Percentiles rank a stretch among this genome's conserved stretches.
phyloP scores from a whole-genome alignment of 2,113 vertebrate genomes.

The Zosterops hypoxanthus region DNA sequence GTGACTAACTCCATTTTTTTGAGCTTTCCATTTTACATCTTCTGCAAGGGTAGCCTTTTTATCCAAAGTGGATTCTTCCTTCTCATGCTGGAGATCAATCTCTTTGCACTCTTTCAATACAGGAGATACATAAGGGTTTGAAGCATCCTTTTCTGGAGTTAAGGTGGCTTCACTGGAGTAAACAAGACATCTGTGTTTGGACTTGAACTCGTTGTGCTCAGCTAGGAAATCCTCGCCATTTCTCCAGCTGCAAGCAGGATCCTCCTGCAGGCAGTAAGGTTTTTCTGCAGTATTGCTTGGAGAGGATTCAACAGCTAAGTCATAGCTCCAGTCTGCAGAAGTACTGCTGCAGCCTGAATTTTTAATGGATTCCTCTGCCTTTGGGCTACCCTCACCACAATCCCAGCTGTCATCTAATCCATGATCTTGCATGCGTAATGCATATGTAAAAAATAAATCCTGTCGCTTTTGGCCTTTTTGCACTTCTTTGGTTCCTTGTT shows the following conservation, averaged over 20 bases:
- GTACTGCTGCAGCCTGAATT: not conserved
- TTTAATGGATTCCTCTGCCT: not conserved
- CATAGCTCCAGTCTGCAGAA: constrained; percentile 45
- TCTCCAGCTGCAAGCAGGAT: not conserved
- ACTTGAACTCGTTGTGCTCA: constrained; percentile 28
- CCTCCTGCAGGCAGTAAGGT: constrained; percentile 71
- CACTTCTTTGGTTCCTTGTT: constrained; percentile 14
- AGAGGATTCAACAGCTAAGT: not conserved
- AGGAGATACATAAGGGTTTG: not conserved
- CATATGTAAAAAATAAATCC: constrained; percentile 48
- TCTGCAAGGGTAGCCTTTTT: not conserved
- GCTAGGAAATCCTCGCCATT: not conserved
- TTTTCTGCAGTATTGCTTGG: constrained; percentile 68
- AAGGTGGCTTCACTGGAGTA: not conserved
- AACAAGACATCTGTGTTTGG: not conserved
- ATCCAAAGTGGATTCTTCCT: not conserved
- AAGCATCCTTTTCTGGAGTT: not conserved
- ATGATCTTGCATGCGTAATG: not conserved
- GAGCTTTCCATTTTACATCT: not conserved
- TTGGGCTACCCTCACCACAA: not conserved
- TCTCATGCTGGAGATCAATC: not conserved
- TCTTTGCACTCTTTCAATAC: not conserved
- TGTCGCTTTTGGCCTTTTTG: not conserved
- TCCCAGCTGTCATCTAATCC: constrained; percentile 30
- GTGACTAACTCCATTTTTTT: not conserved